Conservation (phyloP, 2,888 invertebrate genomes). For the Stenotaenia linearis region DNA sequence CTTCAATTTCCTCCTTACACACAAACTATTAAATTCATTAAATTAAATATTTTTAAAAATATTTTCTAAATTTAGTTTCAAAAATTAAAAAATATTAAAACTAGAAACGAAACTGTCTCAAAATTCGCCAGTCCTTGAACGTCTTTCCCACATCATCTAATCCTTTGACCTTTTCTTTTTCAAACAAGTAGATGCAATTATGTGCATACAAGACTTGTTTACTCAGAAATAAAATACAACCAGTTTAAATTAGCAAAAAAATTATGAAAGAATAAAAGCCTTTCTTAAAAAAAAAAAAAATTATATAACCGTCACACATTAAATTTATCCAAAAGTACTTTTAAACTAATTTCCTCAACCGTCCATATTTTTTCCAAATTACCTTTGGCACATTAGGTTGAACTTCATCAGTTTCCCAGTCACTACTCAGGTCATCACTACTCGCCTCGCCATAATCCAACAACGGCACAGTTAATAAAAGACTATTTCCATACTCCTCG, state of each 20-base stretch:
- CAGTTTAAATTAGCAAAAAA: neutral
- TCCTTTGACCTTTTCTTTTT: neutral
- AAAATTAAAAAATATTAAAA: neutral
- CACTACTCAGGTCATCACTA: conserved; percentile 83
- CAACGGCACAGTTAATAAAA: conserved; percentile 27
- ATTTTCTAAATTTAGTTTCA: neutral
- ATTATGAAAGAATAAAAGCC: too few relatives aligned
- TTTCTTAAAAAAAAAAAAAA: neutral
- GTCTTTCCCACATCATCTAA: neutral
- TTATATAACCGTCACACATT: too few relatives aligned
- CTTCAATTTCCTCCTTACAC: too few relatives aligned
- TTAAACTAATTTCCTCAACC: too few relatives aligned
- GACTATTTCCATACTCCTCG: conserved; percentile 67
- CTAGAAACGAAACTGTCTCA: neutral
- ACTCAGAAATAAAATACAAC: neutral
- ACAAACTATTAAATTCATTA: too few relatives aligned
- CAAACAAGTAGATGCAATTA: neutral
- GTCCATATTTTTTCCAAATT: neutral
- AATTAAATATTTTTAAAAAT: too few relatives aligned
- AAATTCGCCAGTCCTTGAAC: too few relatives aligned
- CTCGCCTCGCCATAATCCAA: conserved; percentile 80
- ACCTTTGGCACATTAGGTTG: neutral
- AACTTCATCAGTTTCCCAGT: conserved; percentile 64
- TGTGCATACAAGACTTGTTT: neutral
- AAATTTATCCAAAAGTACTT: too few relatives aligned